phyloP scores from a whole-genome alignment of 2,113 vertebrate species.

The Chaetodon trifascialis region DNA sequence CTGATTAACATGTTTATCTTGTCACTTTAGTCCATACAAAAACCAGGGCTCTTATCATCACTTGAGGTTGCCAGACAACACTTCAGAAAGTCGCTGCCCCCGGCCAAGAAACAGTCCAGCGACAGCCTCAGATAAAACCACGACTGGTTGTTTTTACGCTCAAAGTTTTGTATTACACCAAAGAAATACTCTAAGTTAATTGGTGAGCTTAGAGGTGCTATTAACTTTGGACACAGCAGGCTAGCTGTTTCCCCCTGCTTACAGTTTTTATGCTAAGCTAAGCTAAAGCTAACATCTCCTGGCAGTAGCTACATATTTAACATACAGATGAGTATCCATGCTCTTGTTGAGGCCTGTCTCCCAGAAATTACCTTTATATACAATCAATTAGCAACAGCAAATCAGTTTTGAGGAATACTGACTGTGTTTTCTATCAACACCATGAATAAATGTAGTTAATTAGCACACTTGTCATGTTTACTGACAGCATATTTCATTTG shows the following conservation, averaged over 20 bases:
- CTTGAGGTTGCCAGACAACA: not conserved
- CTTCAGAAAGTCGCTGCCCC: conserved; percentile 1
- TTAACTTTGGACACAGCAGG: not conserved
- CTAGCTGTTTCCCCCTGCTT: not conserved
- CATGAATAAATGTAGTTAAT: too few species aligned
- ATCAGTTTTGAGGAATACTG: too few species aligned
- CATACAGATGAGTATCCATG: not conserved
- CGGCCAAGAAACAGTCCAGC: not conserved
- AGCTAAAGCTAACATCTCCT: not conserved
- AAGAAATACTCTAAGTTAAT: not conserved
- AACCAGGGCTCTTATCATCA: not conserved
- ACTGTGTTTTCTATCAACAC: too few species aligned
- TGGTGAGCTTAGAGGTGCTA: not conserved
- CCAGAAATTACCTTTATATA: too few species aligned
- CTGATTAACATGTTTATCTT: not conserved
- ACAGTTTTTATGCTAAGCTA: not conserved
- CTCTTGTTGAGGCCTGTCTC: not conserved
- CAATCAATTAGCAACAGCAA: too few species aligned
- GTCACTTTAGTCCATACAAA: not conserved
- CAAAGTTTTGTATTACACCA: not conserved
- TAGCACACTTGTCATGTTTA: too few species aligned
- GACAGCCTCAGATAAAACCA: not conserved
- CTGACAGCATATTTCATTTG: too few species aligned
- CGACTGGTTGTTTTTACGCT: not conserved
- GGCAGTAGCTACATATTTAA: not conserved